These are phyloP conservation scores for Rotaria socialis DNA, from an alignment of 2,888 invertebrate species.

Conservation along the genomic window DNA sequence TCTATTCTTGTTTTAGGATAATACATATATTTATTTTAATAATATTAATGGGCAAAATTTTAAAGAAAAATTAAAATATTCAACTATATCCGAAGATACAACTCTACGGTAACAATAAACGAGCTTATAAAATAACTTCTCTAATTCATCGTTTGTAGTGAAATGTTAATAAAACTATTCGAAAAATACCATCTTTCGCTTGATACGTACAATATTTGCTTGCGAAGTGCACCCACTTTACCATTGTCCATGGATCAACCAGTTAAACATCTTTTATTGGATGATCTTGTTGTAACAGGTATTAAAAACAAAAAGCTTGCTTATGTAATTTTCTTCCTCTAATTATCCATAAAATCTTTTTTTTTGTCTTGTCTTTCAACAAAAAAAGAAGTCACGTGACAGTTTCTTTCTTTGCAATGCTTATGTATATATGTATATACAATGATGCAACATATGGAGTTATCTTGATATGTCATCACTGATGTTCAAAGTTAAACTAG, in stretches of 20 bases:
- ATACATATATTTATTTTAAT: constrained; percentile 22
- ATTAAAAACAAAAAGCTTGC: neutral
- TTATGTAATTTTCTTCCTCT: neutral
- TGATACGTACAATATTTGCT: neutral
- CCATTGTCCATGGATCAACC: constrained; percentile 2
- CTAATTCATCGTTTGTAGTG: neutral
- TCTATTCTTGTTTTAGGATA: neutral
- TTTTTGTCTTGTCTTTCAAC: neutral
- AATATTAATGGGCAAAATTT: constrained; percentile 25
- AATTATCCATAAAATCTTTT: neutral
- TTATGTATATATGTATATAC: neutral
- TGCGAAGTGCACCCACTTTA: neutral
- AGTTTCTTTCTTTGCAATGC: neutral
- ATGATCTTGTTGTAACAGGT: constrained; percentile 35
- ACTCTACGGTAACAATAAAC: neutral
- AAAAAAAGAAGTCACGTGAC: neutral
- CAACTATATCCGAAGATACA: constrained; percentile 12
- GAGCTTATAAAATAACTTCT: neutral
- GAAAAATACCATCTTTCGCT: constrained; percentile 7
- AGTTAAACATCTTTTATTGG: constrained; percentile 14
- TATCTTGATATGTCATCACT: constrained; percentile 5
- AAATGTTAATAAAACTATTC: constrained; percentile 8
- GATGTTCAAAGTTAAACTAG: neutral
- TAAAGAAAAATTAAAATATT: constrained; percentile 28
- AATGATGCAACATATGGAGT: neutral